These are phyloP conservation scores for Diogma glabrata DNA, from an alignment of 2,888 invertebrate genomes.

Conservation along the genomic window DNA sequence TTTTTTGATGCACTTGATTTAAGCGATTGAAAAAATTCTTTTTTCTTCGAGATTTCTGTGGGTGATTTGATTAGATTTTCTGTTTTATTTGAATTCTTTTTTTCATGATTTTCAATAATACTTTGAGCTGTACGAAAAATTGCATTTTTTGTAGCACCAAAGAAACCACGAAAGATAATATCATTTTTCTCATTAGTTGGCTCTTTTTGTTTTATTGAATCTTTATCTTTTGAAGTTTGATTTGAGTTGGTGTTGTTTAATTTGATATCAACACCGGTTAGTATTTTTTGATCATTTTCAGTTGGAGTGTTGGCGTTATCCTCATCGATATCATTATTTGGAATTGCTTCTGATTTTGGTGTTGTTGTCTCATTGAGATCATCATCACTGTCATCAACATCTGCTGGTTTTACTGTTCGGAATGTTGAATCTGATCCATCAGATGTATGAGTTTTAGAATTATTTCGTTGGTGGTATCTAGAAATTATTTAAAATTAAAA, in stretches of 20 bases:
- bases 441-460: conserved; percentile 12
- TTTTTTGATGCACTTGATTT: conserved; percentile 31
- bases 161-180: conserved; percentile 34
- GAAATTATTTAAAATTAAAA: background rate
- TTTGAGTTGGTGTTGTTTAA: background rate
- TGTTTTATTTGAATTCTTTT: conserved; percentile 34
- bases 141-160: conserved; percentile 37
- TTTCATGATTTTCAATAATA: conserved; percentile 37
- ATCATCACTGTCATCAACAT: conserved; percentile 7
- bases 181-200: conserved; percentile 25
- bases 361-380: conserved; percentile 8
- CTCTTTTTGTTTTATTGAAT: background rate
- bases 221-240: background rate
- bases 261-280: background rate
- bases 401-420: no score
- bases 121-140: conserved; percentile 38
- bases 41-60: conserved; percentile 34
- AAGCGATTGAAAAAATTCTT: conserved; percentile 32
- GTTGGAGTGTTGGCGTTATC: conserved; percentile 4
- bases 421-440: conserved; percentile 19
- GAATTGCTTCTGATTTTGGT: conserved; percentile 2
- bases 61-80: conserved; percentile 28
- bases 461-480: conserved; percentile 16
- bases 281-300: background rate
- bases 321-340: no score